Base-by-base conservation (phyloP, 2,888 invertebrate species). In the Sympetrum striolatum region DNA sequence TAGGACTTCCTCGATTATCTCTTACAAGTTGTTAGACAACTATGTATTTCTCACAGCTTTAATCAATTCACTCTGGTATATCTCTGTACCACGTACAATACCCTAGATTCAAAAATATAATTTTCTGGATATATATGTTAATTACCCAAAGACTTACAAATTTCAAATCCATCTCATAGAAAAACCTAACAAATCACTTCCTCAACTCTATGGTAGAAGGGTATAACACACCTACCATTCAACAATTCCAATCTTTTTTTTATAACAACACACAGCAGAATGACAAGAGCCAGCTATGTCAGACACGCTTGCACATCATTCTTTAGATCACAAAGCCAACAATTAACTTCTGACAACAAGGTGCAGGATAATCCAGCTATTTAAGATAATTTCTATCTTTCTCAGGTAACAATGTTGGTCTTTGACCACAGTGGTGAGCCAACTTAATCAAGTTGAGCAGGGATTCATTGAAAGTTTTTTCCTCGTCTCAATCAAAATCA, bases 31-130 rank as follows among this genome's bases (percentile, higher is more conserved):
- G 86, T 86, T 86, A 86, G 86, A 86, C 86, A 86, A 86, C 86
- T 86, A 86, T 86, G 86, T 86, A 86, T 86, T 86, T 86, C 86
- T 86, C 86, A 86, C 86, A 86, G 86, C 86, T 86, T 86, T 86
- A 60, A 35, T 31, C 60, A 86, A 86, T 60, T 37, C 86, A 86
- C 86, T 86, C 86, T 60, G 37, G 86, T 60, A 86, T 82, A 86
- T 37, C 86, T 86, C 86, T 86, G 60, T 86, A 86, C 86, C 86
- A 86, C 37, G 86, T 86, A 86, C 86, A 60, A 86, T 60, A 86
- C 86, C 86, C 60, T 86, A 60, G 86, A 86, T 86, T 86, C 86
- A 86, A 86, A 86, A 86, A 86, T 86, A 86, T 86, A 86, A 86
- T 86, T 86, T 86, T 86, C 86, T 86, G 60, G 86, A 86, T 86